These are phyloP conservation scores for Artemia sinica DNA, from an alignment of 2,888 invertebrate genomes.

Conservation along the genomic window DNA sequence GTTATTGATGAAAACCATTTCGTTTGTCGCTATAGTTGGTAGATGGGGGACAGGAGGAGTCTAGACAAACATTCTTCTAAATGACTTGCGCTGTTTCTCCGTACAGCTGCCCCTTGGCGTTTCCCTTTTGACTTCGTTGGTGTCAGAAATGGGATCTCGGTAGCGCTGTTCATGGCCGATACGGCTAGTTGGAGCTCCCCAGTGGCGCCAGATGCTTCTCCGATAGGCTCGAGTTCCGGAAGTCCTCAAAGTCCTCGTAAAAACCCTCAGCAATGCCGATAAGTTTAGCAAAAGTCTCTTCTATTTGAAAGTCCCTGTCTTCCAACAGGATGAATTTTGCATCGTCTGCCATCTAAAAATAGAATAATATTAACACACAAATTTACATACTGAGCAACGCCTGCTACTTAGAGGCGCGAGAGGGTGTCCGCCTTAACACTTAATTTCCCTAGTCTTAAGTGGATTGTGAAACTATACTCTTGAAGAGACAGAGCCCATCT, in stretches of 20 bases:
- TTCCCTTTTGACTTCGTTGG: not conserved
- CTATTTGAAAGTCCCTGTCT: not conserved
- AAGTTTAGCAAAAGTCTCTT: not conserved
- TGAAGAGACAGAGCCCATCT: no score
- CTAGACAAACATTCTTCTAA: not conserved
- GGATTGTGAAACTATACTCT: not conserved
- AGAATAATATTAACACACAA: not conserved
- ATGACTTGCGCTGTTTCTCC: not conserved
- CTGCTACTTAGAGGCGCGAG: not conserved
- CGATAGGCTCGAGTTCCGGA: not conserved
- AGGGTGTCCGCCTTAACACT: not conserved
- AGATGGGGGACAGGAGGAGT: not conserved
- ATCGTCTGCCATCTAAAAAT: constrained; percentile 5
- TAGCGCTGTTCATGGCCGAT: not conserved
- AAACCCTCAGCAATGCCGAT: not conserved
- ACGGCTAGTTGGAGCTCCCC: not conserved
- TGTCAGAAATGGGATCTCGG: not conserved
- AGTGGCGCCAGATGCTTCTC: not conserved
- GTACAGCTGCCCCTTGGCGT: not conserved
- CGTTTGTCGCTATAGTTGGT: not conserved
- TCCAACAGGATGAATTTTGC: not conserved
- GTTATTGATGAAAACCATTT: not conserved
- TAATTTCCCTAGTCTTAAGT: not conserved
- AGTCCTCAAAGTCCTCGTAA: not conserved
- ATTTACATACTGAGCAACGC: not conserved